A percentile compares a stretch with the other conserved stretches of the same genome.
phyloP scores from a whole-genome alignment of 2,113 vertebrate genomes.

The Burhinus oedicnemus region DNA sequence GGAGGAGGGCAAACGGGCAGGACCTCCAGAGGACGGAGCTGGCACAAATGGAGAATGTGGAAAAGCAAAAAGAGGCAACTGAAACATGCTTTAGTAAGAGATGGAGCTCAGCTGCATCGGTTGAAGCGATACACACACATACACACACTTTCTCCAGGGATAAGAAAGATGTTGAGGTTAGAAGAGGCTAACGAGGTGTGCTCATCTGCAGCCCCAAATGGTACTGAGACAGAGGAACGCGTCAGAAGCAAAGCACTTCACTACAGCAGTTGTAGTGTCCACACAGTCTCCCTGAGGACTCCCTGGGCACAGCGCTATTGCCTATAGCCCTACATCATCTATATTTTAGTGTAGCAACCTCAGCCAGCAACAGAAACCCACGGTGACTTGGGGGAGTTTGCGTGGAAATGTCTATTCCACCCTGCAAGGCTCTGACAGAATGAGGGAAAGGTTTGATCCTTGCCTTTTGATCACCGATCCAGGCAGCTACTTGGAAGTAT shows the following conservation, averaged over 20 bases:
- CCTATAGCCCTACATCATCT: neutral
- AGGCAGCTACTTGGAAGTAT: neutral
- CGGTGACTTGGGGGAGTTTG: accelerated
- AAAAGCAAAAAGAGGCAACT: neutral
- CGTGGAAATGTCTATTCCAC: neutral
- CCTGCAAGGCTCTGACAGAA: accelerated
- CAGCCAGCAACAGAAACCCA: neutral
- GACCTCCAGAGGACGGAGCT: neutral
- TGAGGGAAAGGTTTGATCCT: neutral
- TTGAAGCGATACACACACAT: neutral
- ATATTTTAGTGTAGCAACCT: accelerated
- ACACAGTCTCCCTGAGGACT: neutral
- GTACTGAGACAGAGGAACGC: neutral
- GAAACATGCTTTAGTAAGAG: neutral
- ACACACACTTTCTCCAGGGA: neutral
- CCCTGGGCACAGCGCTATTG: neutral
- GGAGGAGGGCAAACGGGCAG: neutral
- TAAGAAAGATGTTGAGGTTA: neutral
- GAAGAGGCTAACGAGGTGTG: neutral
- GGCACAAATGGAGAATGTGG: accelerated
- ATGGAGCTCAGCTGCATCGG: neutral
- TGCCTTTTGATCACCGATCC: neutral
- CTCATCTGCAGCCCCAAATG: neutral
- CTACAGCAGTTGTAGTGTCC: accelerated
- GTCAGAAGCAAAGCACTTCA: neutral